Base-by-base conservation (phyloP, 2,888 invertebrate species). In the Drosophila mulleri region DNA sequence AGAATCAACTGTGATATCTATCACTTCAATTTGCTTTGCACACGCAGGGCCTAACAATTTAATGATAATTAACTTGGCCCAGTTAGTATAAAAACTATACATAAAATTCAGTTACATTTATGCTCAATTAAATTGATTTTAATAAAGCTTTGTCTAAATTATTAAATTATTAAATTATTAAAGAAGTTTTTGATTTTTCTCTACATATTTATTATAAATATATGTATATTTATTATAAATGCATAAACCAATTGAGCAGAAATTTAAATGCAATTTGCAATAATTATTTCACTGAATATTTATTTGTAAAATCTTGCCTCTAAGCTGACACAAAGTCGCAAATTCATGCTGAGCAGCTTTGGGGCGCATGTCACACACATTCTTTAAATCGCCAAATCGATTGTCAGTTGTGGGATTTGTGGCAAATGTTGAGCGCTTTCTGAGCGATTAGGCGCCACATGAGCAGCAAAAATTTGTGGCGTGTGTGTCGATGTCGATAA, bases 381-480 rank as follows among this genome's bases (percentile, higher is more conserved):
- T 29, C 59, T 63, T 65, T 52, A 50, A 64, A 54, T 20, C 67
- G 48, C 41, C 64, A 82, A 79, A 81, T 89, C 89, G 89, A 89
- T 83, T 83, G 74, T 63, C 69, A 74, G 52, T 54, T 48, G 59
- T 50, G 66, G 66, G 72, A 53, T 79, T 76, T 75, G 61, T 62
- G 75, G 57, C 16, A 66, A 66, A 74, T 81, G 60, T 72, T 58
- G 50, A 62, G 62, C n/a, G 75, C 59, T 73, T 89, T 89, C 85
- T 82, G 70, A 72, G 68, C 86, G 88, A 85, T 89, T 89, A 79
- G 88, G 73, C 66, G 76, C 73, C 73, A 70, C 82, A 67, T 83
- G 57, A 66, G 76, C 77, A 56, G 66, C 69, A 61, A 69, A 71
- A 67, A 70, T 67, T 58, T 62, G 59, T 63, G 48, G 48, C 39